Percentiles rank a stretch among this genome's conserved stretches.
Conservation (phyloP, 2,797 vertebrate species). For the Melanogrammus aeglefinus region DNA sequence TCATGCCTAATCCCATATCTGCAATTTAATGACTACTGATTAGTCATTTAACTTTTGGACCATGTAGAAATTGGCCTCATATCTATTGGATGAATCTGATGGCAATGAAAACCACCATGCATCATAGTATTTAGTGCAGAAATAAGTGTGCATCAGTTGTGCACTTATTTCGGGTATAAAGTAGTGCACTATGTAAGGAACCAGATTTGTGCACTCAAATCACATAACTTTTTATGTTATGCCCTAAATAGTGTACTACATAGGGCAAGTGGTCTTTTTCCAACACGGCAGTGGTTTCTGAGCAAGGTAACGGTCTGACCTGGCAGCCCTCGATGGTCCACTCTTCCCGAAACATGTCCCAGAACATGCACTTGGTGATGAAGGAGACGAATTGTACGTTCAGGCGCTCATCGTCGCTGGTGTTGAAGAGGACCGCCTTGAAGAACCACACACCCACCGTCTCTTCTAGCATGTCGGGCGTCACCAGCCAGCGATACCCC, state of each 20-base stretch:
- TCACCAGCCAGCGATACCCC: conserved; percentile 70
- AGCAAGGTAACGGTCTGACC: conserved; percentile 40
- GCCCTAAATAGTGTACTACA: not conserved
- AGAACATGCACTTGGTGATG: conserved; percentile 70
- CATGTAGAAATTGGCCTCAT: too few species aligned
- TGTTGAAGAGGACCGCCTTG: conserved; percentile 40
- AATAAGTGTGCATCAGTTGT: too few species aligned
- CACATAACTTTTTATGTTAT: not conserved
- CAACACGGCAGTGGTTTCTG: not conserved
- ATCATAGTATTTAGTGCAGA: too few species aligned
- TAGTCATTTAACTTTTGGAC: too few species aligned
- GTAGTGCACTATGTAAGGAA: too few species aligned
- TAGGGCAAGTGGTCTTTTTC: not conserved
- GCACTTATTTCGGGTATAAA: too few species aligned
- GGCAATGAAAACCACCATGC: not conserved
- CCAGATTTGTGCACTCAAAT: too few species aligned
- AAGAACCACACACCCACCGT: conserved; percentile 63
- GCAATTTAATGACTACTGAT: too few species aligned
- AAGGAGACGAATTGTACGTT: conserved; percentile 47
- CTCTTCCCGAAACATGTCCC: conserved; percentile 32
- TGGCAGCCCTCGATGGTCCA: conserved; percentile 71
- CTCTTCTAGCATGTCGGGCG: conserved; percentile 61
- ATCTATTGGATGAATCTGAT: not conserved
- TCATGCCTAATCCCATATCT: too few species aligned
- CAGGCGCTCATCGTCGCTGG: conserved; percentile 33